Percentiles rank a stretch among this genome's conserved stretches.
phyloP scores from a whole-genome alignment of 2,113 vertebrate species.

The Pionites leucogaster region DNA sequence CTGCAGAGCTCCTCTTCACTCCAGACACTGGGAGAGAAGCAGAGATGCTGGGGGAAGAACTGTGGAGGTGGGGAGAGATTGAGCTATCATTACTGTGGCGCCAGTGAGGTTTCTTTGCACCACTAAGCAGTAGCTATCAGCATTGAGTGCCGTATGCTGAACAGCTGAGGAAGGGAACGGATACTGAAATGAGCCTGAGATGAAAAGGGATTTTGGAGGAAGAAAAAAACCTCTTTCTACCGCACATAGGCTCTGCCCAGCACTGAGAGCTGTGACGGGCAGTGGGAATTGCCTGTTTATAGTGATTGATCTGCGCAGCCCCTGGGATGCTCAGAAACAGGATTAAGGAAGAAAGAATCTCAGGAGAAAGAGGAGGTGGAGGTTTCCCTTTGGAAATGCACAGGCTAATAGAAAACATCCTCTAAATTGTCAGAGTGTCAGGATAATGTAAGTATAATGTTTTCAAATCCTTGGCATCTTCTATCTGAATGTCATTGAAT shows the following conservation, averaged over 20 bases:
- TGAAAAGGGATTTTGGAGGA: not conserved
- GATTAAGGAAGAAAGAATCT: not conserved
- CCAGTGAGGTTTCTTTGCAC: slow-evolving; percentile 26
- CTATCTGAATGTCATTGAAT: not conserved
- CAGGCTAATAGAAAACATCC: slow-evolving; percentile 28
- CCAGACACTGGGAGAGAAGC: not conserved
- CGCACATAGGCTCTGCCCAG: not conserved
- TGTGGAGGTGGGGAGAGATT: slow-evolving; percentile 50
- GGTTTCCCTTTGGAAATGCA: not conserved
- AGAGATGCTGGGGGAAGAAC: not conserved
- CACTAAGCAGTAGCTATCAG: not conserved
- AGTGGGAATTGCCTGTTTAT: not conserved
- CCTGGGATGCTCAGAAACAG: slow-evolving; percentile 2
- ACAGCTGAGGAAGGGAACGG: not conserved
- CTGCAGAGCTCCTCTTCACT: not conserved
- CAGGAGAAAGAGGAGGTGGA: not conserved
- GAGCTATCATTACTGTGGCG: slow-evolving; percentile 31
- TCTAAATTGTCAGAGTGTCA: slow-evolving; percentile 10
- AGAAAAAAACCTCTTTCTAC: not conserved
- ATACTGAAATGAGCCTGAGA: not conserved
- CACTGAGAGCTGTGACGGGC: not conserved
- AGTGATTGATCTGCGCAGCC: not conserved
- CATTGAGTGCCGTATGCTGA: not conserved
- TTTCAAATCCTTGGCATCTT: not conserved
- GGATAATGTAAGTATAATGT: slow-evolving; percentile 8